Base-by-base conservation (phyloP, 30 jellyfish, hydroid and myxozoan species). In the Rhopilema esculentum region DNA sequence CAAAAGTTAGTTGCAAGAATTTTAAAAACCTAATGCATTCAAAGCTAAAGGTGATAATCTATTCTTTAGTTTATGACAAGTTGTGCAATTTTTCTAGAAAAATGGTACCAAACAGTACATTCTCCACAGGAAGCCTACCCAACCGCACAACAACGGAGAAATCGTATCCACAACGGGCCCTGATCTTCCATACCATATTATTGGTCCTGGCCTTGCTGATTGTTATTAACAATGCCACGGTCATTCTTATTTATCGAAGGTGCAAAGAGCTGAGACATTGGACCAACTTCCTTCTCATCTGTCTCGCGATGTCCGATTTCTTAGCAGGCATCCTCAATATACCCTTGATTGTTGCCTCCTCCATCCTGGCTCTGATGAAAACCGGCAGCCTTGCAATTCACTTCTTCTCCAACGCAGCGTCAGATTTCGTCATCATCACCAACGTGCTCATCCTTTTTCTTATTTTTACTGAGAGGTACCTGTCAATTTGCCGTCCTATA, bases 221-320 rank as follows among this genome's bases (percentile, higher is more conserved):
- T 30, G 52, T 66, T 74, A 48, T 80, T 71, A 80, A 66, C 80
- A 80, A 80, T 48, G 28, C 53, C 28, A 49, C 90, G 1, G 90
- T 66, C 8, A 66, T 80, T 19, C 65, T 49, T 63, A 28, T 80
- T 7, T 80, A 80, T 66, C 61, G 75, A 27, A 80, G 65, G 49
- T 70, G 76, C 80, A 67, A 68, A 8, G 73, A 66, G 15, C 40
- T 80, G 67, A 69, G 49, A 16, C 69, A 80, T 64, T 80, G 90
- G 90, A 65, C 61, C 18, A 85, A 85, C 66, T 63, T 49, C 31
- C 82, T 73, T 27, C 67, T 85, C 62, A 49, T 85, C n/a, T 69
- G 93, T 29, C 33, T 85, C 69, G 85, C 93, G 19, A 64, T 48
- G 87, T 25, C 82, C 19, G 93, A 85, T 49, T 48, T 85, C 27